These are phyloP conservation scores for Anarsia innoxiella DNA, from an alignment of 2,888 invertebrate genomes.

Conservation along the genomic window DNA sequence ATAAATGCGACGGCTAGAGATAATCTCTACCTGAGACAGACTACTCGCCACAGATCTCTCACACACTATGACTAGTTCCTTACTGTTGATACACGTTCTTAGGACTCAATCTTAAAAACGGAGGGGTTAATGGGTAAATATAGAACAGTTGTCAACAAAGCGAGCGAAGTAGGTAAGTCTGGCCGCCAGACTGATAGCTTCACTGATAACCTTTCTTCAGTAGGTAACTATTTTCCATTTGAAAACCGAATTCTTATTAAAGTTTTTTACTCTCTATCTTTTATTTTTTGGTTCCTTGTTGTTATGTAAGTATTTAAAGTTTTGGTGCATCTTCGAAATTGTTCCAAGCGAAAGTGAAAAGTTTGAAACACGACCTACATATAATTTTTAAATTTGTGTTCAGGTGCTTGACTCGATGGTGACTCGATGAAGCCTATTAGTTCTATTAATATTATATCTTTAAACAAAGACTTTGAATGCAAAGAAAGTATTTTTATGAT, in stretches of 20 bases:
- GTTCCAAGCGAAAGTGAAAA: no score
- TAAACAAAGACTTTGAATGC: no score
- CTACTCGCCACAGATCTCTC: background rate
- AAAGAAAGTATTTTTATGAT: no score
- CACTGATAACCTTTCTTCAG: constrained; percentile 7
- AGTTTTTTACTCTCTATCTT: background rate
- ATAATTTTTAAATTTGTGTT: no score
- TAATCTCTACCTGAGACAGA: background rate
- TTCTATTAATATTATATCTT: no score
- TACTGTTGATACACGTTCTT: background rate
- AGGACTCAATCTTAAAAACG: background rate
- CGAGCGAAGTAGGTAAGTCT: constrained; percentile 2
- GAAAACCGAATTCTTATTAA: background rate
- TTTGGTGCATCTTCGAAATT: no score
- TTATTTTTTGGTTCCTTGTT: no score
- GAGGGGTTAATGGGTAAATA: background rate
- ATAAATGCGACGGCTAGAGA: background rate
- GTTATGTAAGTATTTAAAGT: no score
- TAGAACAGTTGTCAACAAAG: background rate
- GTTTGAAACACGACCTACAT: no score
- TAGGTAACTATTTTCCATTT: constrained; percentile 6
- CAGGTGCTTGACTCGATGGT: no score
- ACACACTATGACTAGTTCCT: background rate
- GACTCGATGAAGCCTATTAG: no score
- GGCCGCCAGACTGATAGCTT: constrained; percentile 5